These are phyloP conservation scores for Mastacembelus armatus DNA, from an alignment of 2,797 vertebrate species.

Conservation along the genomic window DNA sequence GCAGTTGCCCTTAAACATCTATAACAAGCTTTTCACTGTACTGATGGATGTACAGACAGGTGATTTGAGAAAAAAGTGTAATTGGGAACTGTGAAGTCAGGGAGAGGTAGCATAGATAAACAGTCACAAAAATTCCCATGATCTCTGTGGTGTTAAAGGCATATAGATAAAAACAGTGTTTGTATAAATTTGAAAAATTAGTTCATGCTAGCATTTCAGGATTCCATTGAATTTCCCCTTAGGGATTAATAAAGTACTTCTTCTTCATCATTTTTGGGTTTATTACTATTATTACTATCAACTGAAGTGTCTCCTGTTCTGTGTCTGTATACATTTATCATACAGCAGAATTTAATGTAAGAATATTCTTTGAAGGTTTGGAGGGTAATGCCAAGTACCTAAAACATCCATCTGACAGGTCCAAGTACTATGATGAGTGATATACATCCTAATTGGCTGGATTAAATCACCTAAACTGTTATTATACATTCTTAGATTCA, in stretches of 20 bases:
- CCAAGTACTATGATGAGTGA: neutral
- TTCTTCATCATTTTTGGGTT: too few relatives aligned
- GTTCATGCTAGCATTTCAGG: too few relatives aligned
- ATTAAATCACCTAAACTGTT: neutral
- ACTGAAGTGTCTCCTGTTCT: neutral
- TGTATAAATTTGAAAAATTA: slow-evolving; percentile 1
- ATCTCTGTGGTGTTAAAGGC: too few relatives aligned
- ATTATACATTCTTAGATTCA: neutral
- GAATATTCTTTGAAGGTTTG: neutral
- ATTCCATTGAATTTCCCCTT: too few relatives aligned
- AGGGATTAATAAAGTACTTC: too few relatives aligned
- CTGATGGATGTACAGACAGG: slow-evolving; percentile 21
- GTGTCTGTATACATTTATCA: neutral
- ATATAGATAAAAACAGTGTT: too few relatives aligned
- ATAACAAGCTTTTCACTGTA: slow-evolving; percentile 12
- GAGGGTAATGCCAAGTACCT: neutral
- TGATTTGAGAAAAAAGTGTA: slow-evolving; percentile 32
- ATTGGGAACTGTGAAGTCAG: slow-evolving; percentile 2
- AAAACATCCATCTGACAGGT: neutral
- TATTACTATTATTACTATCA: neutral
- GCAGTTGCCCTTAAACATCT: slow-evolving; percentile 21
- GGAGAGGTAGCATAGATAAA: slow-evolving; percentile 3
- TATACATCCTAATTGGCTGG: too few relatives aligned
- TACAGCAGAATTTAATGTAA: neutral
- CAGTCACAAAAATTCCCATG: slow-evolving; percentile 5